Conservation (phyloP, 2,888 invertebrate species). For the Nephrotoma flavescens region DNA sequence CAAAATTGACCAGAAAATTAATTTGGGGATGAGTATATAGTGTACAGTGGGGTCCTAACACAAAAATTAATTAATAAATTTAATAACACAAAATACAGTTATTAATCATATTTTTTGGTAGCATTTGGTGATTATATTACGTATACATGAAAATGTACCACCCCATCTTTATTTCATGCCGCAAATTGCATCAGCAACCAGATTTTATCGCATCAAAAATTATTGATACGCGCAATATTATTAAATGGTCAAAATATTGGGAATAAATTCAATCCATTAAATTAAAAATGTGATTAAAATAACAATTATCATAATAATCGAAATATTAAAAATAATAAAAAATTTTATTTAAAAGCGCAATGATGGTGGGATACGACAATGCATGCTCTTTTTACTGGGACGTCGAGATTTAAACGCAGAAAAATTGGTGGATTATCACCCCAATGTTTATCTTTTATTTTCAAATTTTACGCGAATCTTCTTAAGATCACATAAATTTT, state of each 20-base stretch:
- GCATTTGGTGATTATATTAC: background rate
- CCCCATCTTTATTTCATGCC: background rate
- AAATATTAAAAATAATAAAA: background rate
- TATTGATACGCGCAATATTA: background rate
- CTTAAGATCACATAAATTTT: background rate
- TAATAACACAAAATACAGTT: background rate
- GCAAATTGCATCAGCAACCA: background rate
- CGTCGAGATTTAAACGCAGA: background rate
- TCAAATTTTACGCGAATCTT: background rate
- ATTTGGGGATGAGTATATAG: background rate
- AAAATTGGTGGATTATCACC: background rate
- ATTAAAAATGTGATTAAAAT: background rate
- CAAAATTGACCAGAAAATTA: background rate
- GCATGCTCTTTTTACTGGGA: background rate
- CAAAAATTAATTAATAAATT: background rate
- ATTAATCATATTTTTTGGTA: background rate
- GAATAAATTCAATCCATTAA: background rate
- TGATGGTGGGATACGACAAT: background rate
- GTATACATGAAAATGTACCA: background rate
- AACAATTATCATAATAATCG: background rate
- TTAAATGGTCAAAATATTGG: background rate
- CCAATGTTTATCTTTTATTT: background rate
- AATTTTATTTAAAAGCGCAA: background rate
- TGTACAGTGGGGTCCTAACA: background rate
- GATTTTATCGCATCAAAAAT: background rate